Conservation (phyloP, 2,888 invertebrate species). For the Aspidiotus rigidus region DNA sequence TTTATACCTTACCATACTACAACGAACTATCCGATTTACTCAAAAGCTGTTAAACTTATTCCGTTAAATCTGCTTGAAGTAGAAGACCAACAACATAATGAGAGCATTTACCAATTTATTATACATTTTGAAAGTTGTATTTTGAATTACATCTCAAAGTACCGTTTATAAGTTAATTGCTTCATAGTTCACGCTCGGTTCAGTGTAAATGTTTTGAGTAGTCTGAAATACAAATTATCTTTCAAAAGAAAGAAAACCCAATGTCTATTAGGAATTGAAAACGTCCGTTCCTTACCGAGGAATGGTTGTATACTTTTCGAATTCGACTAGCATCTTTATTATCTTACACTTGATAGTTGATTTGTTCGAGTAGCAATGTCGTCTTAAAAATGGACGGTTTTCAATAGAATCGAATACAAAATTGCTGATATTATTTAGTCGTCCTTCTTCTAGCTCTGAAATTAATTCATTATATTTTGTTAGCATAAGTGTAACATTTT, state of each 20-base stretch:
- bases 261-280: too few relatives aligned
- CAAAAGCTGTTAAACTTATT: too few relatives aligned
- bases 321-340: constrained; percentile 4
- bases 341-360: constrained; percentile 20
- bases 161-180: too few relatives aligned
- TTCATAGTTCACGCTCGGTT: background rate
- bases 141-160: too few relatives aligned
- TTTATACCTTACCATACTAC: too few relatives aligned
- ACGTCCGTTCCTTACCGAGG: background rate
- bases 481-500: background rate
- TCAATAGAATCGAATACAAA: constrained; percentile 24
- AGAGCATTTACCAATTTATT: too few relatives aligned
- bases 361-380: constrained; percentile 13
- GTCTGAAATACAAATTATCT: background rate
- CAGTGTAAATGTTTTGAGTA: background rate
- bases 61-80: too few relatives aligned
- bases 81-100: too few relatives aligned
- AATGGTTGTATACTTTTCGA: constrained; percentile 8
- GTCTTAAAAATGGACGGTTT: constrained; percentile 14
- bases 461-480: background rate
- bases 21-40: too few relatives aligned
- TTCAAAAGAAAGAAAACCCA: too few relatives aligned
- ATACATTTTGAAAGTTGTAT: too few relatives aligned
- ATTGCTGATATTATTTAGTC: constrained; percentile 12
- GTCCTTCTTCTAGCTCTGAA: constrained; percentile 25